Percentiles rank a stretch among this genome's conserved stretches.
phyloP scores from a whole-genome alignment of 2,113 vertebrate species.

The Siniperca chuatsi region DNA sequence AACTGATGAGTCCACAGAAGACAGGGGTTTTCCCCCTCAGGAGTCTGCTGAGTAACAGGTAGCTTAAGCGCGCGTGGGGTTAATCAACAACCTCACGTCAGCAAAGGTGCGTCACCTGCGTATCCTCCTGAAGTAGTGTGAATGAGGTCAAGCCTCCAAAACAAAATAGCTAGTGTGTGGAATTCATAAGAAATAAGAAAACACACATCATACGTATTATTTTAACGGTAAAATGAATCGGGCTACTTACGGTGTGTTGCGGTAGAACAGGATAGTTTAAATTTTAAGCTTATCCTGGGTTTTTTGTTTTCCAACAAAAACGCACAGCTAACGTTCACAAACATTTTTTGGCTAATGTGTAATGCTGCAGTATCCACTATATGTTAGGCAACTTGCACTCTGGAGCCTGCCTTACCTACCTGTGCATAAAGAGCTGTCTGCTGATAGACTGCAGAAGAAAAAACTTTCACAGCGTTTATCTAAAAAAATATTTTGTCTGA shows the following conservation, averaged over 20 bases:
- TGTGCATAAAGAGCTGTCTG: slow-evolving; percentile 78
- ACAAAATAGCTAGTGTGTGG: slow-evolving; percentile 43
- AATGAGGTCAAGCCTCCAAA: slow-evolving; percentile 66
- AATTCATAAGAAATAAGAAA: background rate
- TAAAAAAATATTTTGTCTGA: slow-evolving; percentile 40
- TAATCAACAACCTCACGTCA: slow-evolving; percentile 78
- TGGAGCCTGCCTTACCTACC: slow-evolving; percentile 79
- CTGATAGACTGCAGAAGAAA: slow-evolving; percentile 69
- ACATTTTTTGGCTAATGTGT: background rate
- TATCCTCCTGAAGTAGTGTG: slow-evolving; percentile 60
- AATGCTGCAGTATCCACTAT: slow-evolving; percentile 26
- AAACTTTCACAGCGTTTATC: slow-evolving; percentile 79
- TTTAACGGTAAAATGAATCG: background rate
- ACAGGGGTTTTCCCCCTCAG: slow-evolving; percentile 8
- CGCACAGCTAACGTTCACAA: slow-evolving; percentile 17
- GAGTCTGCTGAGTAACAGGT: slow-evolving; percentile 62
- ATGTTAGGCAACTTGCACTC: slow-evolving; percentile 47
- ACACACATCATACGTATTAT: background rate
- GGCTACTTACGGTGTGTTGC: background rate
- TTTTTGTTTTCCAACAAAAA: background rate
- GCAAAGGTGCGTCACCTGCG: slow-evolving; percentile 83
- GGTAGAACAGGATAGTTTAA: background rate
- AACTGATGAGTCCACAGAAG: background rate
- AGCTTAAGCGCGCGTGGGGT: slow-evolving; percentile 62
- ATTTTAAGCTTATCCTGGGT: background rate